These are phyloP conservation scores for Rafetus swinhoei DNA, from an alignment of 2,113 vertebrate species.

Conservation along the genomic window DNA sequence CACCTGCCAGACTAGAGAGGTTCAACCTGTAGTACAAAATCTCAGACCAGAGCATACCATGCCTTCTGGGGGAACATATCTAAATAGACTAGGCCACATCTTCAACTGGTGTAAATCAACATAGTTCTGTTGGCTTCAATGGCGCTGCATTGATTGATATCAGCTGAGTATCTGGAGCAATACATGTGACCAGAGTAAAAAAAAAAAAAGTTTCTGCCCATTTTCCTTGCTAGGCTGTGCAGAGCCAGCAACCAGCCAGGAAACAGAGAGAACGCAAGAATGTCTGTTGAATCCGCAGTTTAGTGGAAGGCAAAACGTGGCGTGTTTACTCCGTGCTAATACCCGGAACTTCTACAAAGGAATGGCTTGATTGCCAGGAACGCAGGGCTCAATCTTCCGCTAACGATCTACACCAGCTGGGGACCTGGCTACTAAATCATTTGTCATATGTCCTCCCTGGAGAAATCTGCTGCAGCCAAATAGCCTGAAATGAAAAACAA, in stretches of 20 bases:
- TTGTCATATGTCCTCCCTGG: neutral
- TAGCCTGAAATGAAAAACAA: constrained; percentile 32
- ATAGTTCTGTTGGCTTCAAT: neutral
- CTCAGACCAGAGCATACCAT: rapidly evolving
- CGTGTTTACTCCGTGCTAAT: neutral
- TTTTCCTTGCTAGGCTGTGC: neutral
- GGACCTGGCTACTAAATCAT: neutral
- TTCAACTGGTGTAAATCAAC: neutral
- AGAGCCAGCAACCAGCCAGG: neutral
- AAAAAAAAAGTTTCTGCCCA: neutral
- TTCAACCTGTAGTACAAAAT: neutral
- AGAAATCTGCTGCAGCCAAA: neutral
- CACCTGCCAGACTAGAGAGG: too few species aligned
- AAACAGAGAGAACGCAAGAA: neutral
- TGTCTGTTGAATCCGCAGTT: neutral
- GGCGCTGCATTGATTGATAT: neutral
- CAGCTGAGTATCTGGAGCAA: neutral
- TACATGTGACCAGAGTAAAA: rapidly evolving
- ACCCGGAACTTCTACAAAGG: constrained; percentile 20
- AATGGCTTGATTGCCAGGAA: neutral
- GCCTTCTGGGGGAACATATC: neutral
- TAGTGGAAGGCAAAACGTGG: rapidly evolving
- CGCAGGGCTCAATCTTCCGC: neutral
- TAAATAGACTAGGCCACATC: neutral
- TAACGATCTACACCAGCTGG: neutral